Base-by-base conservation (phyloP, 2,797 vertebrate genomes). In the Thamnophis elegans region DNA sequence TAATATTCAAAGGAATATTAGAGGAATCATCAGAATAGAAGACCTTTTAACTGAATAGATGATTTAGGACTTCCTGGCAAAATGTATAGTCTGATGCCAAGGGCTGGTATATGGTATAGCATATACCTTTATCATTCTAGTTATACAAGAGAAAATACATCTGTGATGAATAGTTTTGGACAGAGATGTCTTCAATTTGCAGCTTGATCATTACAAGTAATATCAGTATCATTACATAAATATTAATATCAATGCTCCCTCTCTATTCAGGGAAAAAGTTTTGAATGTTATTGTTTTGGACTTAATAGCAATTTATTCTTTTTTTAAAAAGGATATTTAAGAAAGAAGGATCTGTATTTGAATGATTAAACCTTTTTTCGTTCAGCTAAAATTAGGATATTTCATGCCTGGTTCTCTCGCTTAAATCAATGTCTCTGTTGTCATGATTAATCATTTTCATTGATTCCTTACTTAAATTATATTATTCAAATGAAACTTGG, bases 371-470 rank as follows among this genome's bases (percentile, higher is more conserved):
- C 1, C 85, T 92, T 0, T 12, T 95, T 91, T 93, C 86, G 90
- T 9, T 47, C 82, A 85, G 42, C 26, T 91, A 3, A 90, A 85
- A 20, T 73, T 65, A 92, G 91, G 68, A 36, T 54, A 51, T 92
- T 94, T 95, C 85, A 54, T 85, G 65, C 93, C 87, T 92, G 93
- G 90, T 93, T 42, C 26, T 42, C 92, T 94, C 26, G 86, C 92
- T 54, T 93, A 78, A 82, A 94, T 82, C 93, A 93, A 93, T 95
- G 47, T 59, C 92, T 95, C 90, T 94, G 55, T 95, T 93, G 94
- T 60, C 65, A 92, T 93, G 82, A 93, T 73, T 18, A n/a, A 93
- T 89, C 94, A 58, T 89, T 94, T 92, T 78, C 56, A 78, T 51
- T 90, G 73, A 51, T 1, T 8, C 88, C 90, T 92, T 89, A 32